Percentiles rank a stretch among this genome's conserved stretches.
phyloP scores from a whole-genome alignment of 2,113 vertebrate genomes.

The Corvus hawaiiensis region DNA sequence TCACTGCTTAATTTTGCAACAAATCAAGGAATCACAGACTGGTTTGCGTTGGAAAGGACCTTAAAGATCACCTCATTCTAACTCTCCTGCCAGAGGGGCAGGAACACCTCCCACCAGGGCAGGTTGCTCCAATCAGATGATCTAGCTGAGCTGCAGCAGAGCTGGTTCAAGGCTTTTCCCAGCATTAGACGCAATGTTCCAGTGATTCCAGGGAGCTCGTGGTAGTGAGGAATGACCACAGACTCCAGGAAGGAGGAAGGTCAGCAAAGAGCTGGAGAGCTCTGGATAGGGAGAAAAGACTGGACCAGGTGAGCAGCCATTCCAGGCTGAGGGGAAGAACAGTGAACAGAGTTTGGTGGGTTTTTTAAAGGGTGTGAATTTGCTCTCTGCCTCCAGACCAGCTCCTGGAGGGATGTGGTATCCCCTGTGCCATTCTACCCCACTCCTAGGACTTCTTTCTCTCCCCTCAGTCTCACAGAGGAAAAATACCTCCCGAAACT shows the following conservation, averaged over 20 bases:
- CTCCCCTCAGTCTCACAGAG: not conserved
- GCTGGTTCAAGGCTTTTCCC: not conserved
- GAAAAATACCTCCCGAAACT: not conserved
- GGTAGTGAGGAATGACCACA: not conserved
- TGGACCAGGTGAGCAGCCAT: not conserved
- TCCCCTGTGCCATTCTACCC: not conserved
- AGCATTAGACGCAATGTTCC: not conserved
- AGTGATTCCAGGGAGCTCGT: not conserved
- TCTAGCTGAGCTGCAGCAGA: not conserved
- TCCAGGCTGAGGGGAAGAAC: not conserved
- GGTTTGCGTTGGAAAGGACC: not conserved
- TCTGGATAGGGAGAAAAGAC: not conserved
- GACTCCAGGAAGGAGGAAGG: not conserved
- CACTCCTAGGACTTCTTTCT: not conserved
- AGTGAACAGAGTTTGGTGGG: not conserved
- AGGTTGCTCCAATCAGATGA: not conserved
- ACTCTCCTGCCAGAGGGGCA: not conserved
- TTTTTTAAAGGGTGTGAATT: not conserved
- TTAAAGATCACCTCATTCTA: not conserved
- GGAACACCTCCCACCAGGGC: not conserved
- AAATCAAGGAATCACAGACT: not conserved
- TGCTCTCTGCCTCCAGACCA: not conserved
- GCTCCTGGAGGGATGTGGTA: not conserved
- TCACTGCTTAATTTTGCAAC: not conserved
- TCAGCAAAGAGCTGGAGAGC: not conserved